Conservation (phyloP, 2,113 vertebrate species). For the Perognathus longimembris region DNA sequence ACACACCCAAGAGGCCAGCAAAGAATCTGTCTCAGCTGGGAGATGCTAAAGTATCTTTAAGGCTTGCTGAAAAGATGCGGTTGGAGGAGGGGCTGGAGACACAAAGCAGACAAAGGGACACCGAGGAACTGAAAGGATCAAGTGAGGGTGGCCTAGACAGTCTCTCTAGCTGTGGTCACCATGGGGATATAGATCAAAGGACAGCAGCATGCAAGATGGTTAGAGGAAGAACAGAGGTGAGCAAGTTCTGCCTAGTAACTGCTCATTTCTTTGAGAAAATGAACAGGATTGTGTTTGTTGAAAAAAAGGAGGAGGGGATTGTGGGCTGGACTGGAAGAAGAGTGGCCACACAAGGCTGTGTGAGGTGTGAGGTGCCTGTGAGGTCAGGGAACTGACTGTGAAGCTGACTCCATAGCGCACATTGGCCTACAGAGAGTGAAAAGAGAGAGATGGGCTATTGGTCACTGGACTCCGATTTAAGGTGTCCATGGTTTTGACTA, state of each 20-base stretch:
- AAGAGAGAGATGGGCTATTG: background rate
- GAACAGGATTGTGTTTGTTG: background rate
- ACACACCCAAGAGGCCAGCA: too few relatives aligned
- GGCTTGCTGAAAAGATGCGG: background rate
- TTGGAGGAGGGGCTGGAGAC: background rate
- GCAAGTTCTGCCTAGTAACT: background rate
- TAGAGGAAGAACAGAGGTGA: background rate
- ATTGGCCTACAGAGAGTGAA: background rate
- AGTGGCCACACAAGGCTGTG: background rate
- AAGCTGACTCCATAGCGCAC: background rate
- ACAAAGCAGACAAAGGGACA: background rate
- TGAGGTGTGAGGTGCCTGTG: too few relatives aligned
- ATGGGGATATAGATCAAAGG: background rate
- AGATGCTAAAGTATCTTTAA: background rate
- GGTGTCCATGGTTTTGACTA: background rate
- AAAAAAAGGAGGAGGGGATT: background rate
- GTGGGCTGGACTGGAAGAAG: background rate
- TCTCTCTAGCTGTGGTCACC: too few relatives aligned
- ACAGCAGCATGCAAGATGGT: too few relatives aligned
- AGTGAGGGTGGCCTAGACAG: background rate
- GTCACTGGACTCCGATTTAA: rapidly evolving
- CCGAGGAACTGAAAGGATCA: background rate
- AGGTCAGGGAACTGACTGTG: background rate
- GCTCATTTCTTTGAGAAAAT: background rate
- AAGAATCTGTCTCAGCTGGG: background rate